Conservation (phyloP, 2,113 vertebrate genomes). For the Campylomormyrus numenius region DNA sequence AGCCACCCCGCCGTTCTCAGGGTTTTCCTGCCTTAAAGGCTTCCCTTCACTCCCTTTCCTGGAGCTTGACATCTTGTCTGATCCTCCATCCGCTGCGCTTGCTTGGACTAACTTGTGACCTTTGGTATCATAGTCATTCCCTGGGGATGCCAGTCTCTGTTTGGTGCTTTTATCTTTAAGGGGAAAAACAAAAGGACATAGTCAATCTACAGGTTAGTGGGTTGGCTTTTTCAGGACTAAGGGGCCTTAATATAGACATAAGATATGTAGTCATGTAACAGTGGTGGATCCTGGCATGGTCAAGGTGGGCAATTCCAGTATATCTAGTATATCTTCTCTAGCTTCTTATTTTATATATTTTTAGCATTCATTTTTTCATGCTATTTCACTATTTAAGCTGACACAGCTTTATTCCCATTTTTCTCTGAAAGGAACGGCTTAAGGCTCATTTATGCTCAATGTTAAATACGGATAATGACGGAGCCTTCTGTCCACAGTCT, state of each 20-base stretch:
- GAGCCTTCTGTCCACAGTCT: not conserved
- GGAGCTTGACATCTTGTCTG: not conserved
- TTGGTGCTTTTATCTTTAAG: constrained; percentile 37
- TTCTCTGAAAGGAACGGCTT: not conserved
- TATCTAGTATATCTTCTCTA: not conserved
- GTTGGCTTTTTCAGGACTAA: not conserved
- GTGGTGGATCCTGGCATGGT: not conserved
- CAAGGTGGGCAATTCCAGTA: not conserved
- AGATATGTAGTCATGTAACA: not conserved
- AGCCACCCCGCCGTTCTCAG: constrained; percentile 54
- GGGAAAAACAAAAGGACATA: not conserved
- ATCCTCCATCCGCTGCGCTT: not conserved
- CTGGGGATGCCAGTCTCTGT: constrained; percentile 47
- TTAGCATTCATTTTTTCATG: not conserved
- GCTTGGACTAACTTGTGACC: constrained; percentile 45
- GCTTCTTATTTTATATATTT: not conserved
- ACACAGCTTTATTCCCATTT: not conserved
- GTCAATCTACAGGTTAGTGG: not conserved
- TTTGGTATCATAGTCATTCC: constrained; percentile 39
- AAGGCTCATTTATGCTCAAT: not conserved
- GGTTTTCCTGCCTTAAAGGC: constrained; percentile 55
- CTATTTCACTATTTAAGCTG: not conserved
- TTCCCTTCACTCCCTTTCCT: not conserved
- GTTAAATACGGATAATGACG: not conserved
- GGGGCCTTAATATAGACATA: not conserved